Conservation (phyloP, 2,113 vertebrate genomes). For the Melanerpes aurifrons region DNA sequence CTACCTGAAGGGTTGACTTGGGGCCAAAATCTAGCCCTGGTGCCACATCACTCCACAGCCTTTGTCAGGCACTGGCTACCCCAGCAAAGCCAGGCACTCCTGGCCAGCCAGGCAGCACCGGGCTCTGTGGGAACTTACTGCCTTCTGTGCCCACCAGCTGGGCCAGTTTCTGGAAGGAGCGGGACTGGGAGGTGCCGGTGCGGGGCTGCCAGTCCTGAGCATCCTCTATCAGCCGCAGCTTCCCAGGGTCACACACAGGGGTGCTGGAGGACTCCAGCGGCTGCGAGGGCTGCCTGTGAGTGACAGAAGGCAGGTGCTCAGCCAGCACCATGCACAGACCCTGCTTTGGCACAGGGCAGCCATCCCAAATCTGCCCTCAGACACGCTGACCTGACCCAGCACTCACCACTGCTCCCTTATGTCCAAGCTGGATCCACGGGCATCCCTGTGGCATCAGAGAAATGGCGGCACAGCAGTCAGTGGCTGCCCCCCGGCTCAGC, state of each 20-base stretch:
- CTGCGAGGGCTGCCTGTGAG: conserved; percentile 83
- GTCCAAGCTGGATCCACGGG: background rate
- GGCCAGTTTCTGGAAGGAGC: background rate
- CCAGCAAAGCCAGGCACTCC: background rate
- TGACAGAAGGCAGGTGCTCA: conserved; percentile 28
- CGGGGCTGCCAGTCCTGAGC: conserved; percentile 93
- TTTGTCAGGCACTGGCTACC: background rate
- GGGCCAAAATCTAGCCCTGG: background rate
- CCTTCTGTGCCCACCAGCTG: background rate
- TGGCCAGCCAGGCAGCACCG: background rate
- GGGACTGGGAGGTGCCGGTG: conserved; percentile 79
- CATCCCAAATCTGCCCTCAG: background rate
- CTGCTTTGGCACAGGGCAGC: background rate
- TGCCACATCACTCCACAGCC: background rate
- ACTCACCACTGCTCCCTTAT: conserved; percentile 18
- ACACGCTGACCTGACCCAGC: background rate
- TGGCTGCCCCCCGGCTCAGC: rapidly evolving
- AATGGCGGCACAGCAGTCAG: background rate
- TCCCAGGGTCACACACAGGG: conserved; percentile 87
- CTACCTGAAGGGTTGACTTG: background rate
- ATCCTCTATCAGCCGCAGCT: conserved; percentile 91
- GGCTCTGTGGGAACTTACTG: background rate
- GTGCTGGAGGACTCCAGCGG: conserved; percentile 69
- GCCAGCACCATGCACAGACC: background rate
- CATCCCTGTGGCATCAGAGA: background rate